These are phyloP conservation scores for Numenius phaeopus DNA, from an alignment of 2,797 vertebrate species.

Conservation along the genomic window DNA sequence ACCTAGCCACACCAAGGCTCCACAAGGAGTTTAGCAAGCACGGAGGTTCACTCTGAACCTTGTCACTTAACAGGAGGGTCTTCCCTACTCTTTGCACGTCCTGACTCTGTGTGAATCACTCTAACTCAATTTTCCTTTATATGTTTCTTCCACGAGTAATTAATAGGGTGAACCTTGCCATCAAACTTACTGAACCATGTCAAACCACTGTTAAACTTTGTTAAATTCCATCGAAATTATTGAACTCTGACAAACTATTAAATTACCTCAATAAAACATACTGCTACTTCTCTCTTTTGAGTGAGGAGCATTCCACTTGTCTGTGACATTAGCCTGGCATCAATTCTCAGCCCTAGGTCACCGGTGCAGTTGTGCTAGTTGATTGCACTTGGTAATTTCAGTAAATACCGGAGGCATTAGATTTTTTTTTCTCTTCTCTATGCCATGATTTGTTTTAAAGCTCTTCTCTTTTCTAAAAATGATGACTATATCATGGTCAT, in stretches of 20 bases:
- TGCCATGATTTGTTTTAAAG: neutral
- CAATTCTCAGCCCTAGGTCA: neutral
- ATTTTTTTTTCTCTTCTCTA: neutral
- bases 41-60: neutral
- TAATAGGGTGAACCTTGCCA: neutral
- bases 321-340: fast-evolving
- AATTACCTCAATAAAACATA: neutral
- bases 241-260: neutral
- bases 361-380: neutral
- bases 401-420: neutral
- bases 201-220: neutral
- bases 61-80: fast-evolving
- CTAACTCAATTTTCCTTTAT: neutral
- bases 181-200: neutral
- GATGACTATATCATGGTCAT: neutral
- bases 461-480: neutral
- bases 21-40: neutral
- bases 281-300: neutral
- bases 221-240: neutral
- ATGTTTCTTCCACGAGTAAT: neutral
- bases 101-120: neutral
- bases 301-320: neutral
- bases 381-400: neutral
- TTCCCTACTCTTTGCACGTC: neutral
- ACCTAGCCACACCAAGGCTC: neutral